Conservation (phyloP, 2,113 vertebrate genomes). For the Meleagris gallopavo region DNA sequence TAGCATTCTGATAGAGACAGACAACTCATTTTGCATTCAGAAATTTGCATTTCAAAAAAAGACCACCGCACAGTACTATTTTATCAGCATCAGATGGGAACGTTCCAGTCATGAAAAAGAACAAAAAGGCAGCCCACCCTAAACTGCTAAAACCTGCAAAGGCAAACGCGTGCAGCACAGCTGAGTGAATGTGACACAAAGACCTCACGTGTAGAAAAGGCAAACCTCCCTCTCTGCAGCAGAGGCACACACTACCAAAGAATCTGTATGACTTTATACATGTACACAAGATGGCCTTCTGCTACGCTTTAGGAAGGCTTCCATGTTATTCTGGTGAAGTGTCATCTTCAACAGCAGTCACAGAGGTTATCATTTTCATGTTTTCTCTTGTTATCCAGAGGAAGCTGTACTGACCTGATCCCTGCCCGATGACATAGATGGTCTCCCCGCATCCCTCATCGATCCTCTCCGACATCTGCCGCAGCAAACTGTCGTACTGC, state of each 20-base stretch:
- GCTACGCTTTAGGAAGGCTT: neutral
- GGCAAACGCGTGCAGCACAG: neutral
- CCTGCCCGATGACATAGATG: slow-evolving; percentile 98
- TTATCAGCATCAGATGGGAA: neutral
- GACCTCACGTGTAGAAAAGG: neutral
- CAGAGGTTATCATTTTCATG: neutral
- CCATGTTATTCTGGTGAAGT: neutral
- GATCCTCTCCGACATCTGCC: slow-evolving; percentile 94
- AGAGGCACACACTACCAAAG: neutral
- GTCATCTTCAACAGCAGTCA: neutral
- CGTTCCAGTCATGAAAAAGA: neutral
- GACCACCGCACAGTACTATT: neutral
- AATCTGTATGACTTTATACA: neutral
- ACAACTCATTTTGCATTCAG: neutral
- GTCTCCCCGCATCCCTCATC: slow-evolving; percentile 98
- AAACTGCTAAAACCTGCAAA: neutral
- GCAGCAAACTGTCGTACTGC: slow-evolving; percentile 96
- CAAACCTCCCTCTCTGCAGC: neutral
- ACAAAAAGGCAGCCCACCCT: neutral
- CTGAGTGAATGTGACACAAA: neutral
- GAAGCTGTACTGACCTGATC: slow-evolving; percentile 88
- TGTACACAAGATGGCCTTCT: neutral
- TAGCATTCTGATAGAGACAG: neutral
- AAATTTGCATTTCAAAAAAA: neutral
- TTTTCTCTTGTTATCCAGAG: neutral